Base-by-base conservation (phyloP, 92 coral and sea anemone species). In the Phenganax marumi region DNA sequence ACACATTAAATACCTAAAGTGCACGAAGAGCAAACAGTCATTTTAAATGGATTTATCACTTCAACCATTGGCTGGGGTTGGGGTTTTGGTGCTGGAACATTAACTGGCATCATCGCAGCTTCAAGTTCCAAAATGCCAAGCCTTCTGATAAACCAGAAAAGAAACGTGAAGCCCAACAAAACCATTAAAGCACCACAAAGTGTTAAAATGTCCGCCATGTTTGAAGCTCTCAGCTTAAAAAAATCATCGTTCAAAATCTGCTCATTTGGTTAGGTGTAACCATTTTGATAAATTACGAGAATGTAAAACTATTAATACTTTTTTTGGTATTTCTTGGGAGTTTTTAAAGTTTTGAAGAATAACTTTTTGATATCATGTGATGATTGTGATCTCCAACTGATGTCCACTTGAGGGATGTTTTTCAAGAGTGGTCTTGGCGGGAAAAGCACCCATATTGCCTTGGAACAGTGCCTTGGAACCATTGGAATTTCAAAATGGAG, bases 1-100 rank as follows among this genome's bases (percentile, higher is more conserved):
- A 14, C 1, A 56, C 22, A 7, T 72, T 72, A 1, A 1, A 33
- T 78, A 61, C 72, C 83, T 46, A 61, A 76, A 25, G 33, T 55
- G 43, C 50, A 7, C 16, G 81, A 76, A 12, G 57, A 63, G 57
- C 68, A 73, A 74, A 91, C 84, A 52, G 76, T 68, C 82, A 92
- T 77, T 50, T 33, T 72, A 71, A 96, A 96, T 3, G 97, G 99
- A 68, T 96, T 96, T 55, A 75, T 85, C 17, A 96, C 99, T 33
- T 88, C 92, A 8, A 90, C 86, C 89, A 90, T 86, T 10, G 86
- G 85, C 55, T 86, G 88, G 10, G 91, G 84, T 0, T 97, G 93
- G 48, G 89, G 83, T 46, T 86, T 92, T n/a, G 89, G 86, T 24
- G 75, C 57, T 70, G 90, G 87, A 24, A 77, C 86, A 22, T 82